phyloP scores from a whole-genome alignment of 1,140 invertebrate genomes.

The Drosophila nasuta region DNA sequence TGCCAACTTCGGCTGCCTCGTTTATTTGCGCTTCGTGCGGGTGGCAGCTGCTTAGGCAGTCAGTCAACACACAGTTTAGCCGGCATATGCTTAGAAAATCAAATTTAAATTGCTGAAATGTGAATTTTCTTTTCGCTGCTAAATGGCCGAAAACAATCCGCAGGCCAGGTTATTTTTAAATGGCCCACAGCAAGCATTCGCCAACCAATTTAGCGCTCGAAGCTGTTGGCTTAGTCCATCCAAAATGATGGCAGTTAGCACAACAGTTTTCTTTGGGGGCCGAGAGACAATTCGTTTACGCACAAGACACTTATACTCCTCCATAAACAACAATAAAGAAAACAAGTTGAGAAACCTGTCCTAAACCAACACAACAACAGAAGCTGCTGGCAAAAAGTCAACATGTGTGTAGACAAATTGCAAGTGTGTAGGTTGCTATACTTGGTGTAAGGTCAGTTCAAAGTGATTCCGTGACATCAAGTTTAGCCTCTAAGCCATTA shows the following conservation, averaged over 20 bases:
- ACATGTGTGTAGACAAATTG: slow-evolving; percentile 32
- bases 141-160: slow-evolving; percentile 69
- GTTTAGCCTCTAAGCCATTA: too few relatives aligned
- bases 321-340: slow-evolving; percentile 1
- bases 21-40: slow-evolving; percentile 32
- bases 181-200: slow-evolving; percentile 17
- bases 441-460: slow-evolving; percentile 9
- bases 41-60: slow-evolving; percentile 64
- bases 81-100: slow-evolving; percentile 53
- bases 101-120: slow-evolving; percentile 74
- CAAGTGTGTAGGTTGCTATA: background rate
- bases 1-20: background rate
- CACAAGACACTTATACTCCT: slow-evolving; percentile 20
- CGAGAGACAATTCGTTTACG: slow-evolving; percentile 31
- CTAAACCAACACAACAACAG: slow-evolving; percentile 28
- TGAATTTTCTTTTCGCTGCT: slow-evolving; percentile 41
- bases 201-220: background rate
- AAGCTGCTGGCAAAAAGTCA: slow-evolving; percentile 18
- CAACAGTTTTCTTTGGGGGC: slow-evolving; percentile 26
- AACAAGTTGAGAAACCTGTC: background rate
- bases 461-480: slow-evolving; percentile 22
- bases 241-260: slow-evolving; percentile 43
- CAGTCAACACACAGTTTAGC: slow-evolving; percentile 63
- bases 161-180: slow-evolving; percentile 54
- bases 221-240: slow-evolving; percentile 37